A percentile compares a stretch with the other conserved stretches of the same genome.
Conservation (phyloP, 2,797 vertebrate species). For the Simalia tracyae region DNA sequence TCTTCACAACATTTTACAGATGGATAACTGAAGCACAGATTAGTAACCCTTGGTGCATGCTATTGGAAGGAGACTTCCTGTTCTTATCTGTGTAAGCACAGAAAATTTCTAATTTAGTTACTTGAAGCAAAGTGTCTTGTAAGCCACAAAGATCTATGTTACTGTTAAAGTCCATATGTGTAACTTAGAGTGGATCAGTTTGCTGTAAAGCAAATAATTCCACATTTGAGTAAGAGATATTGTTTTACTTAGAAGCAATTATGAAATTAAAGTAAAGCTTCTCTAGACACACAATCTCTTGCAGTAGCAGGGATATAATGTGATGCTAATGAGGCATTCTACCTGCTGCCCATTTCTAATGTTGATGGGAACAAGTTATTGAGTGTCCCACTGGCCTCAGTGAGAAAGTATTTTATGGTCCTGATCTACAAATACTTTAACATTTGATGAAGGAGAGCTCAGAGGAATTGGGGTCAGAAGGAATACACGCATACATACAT, state of each 20-base stretch:
- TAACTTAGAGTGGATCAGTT: constrained; percentile 1
- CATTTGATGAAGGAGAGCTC: constrained; percentile 11
- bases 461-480: neutral
- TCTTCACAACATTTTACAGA: constrained; percentile 1
- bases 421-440: constrained; percentile 11
- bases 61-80: neutral
- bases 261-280: constrained; percentile 33
- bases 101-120: neutral
- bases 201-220: constrained; percentile 9
- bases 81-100: neutral
- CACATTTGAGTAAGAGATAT: constrained; percentile 14
- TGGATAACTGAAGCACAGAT: neutral
- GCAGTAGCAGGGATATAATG: constrained; percentile 22
- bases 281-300: constrained; percentile 13
- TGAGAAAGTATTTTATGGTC: constrained; percentile 23
- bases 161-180: neutral
- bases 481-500: neutral
- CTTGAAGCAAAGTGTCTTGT: neutral
- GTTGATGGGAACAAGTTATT: constrained; percentile 28
- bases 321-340: constrained; percentile 33
- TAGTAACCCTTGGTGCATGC: neutral
- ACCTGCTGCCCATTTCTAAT: constrained; percentile 28
- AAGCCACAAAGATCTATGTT: neutral
- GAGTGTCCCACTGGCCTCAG: constrained; percentile 23
- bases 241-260: constrained; percentile 16